A percentile compares a stretch with the other conserved stretches of the same genome.
Conservation (phyloP, 2,113 vertebrate species). For the Tapirus terrestris region DNA sequence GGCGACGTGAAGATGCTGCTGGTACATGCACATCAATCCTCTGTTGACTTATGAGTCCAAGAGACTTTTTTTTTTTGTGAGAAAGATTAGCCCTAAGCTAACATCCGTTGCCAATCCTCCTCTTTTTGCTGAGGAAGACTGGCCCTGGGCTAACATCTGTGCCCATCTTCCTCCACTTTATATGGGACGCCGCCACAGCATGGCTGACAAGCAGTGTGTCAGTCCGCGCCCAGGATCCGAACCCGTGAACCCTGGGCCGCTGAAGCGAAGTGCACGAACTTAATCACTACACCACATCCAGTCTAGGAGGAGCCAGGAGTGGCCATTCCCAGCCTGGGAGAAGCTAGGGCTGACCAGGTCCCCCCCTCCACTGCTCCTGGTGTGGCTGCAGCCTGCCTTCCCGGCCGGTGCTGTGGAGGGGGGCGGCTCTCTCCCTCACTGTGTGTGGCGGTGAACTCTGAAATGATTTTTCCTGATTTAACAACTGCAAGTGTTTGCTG, state of each 20-base stretch:
- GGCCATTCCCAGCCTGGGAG: neutral
- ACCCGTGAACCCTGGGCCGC: too few relatives aligned
- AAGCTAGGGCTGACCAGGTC: neutral
- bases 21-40: rapidly evolving
- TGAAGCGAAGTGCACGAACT: too few relatives aligned
- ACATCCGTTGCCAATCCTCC: too few relatives aligned
- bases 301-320: neutral
- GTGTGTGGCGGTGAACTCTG: neutral
- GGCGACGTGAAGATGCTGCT: neutral
- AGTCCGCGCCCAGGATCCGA: too few relatives aligned
- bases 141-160: too few relatives aligned
- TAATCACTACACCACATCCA: neutral
- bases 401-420: neutral
- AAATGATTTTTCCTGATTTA: conserved; percentile 79
- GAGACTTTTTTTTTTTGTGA: too few relatives aligned
- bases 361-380: rapidly evolving
- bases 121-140: too few relatives aligned
- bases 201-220: too few relatives aligned
- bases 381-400: neutral
- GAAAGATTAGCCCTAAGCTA: too few relatives aligned
- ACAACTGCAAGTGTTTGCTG: conserved; percentile 84
- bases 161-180: too few relatives aligned
- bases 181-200: too few relatives aligned
- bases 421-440: neutral
- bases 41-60: rapidly evolving